These are phyloP conservation scores for Oryzaephilus surinamensis DNA, from an alignment of 1,140 invertebrate species.

Conservation along the genomic window DNA sequence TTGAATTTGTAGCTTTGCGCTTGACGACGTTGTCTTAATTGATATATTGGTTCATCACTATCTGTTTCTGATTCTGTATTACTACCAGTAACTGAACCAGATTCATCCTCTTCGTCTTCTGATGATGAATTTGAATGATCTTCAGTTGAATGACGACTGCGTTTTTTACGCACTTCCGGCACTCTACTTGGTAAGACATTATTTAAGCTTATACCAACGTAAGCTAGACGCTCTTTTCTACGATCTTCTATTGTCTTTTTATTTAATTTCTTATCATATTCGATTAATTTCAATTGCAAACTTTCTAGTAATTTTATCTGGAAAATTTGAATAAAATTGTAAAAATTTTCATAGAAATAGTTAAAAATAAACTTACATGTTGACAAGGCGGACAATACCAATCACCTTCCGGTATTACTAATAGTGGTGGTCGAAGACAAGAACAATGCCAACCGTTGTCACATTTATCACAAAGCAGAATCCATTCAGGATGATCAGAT, in stretches of 20 bases:
- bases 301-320: slow-evolving; percentile 62
- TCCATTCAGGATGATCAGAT: slow-evolving; percentile 90
- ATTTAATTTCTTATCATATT: slow-evolving; percentile 54
- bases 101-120: slow-evolving; percentile 17
- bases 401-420: slow-evolving; percentile 90
- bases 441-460: slow-evolving; percentile 92
- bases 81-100: slow-evolving; percentile 24
- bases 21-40: slow-evolving; percentile 61
- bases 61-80: slow-evolving; percentile 26
- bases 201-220: slow-evolving; percentile 66
- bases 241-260: slow-evolving; percentile 52
- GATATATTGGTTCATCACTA: slow-evolving; percentile 65
- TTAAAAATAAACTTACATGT: slow-evolving; percentile 50
- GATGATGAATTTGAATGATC: slow-evolving; percentile 12
- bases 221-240: slow-evolving; percentile 59
- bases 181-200: slow-evolving; percentile 51
- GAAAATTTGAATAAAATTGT: slow-evolving; percentile 21
- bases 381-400: slow-evolving; percentile 96
- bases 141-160: slow-evolving; percentile 28
- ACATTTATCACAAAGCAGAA: slow-evolving; percentile 88
- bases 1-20: slow-evolving; percentile 77
- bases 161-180: slow-evolving; percentile 27
- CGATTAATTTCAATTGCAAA: slow-evolving; percentile 47
- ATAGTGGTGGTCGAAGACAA: slow-evolving; percentile 79
- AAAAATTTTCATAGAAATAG: background rate